phyloP scores from a whole-genome alignment of 2,113 vertebrate genomes.

The Hylia prasina region DNA sequence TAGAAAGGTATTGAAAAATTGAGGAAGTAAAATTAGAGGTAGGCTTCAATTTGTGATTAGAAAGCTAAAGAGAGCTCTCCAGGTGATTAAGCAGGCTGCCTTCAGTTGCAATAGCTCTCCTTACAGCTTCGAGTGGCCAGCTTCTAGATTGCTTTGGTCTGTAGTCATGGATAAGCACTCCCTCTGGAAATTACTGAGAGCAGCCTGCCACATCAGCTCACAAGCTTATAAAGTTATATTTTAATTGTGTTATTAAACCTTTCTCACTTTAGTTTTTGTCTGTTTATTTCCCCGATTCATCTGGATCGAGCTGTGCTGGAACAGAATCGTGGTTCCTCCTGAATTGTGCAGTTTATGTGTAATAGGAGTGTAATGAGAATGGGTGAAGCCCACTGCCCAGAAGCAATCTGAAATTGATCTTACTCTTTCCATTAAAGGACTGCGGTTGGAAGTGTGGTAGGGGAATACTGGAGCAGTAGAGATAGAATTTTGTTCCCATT shows the following conservation, averaged over 20 bases:
- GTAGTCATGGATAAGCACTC: conserved; percentile 26
- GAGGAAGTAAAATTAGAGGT: conserved; percentile 31
- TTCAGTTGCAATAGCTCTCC: not conserved
- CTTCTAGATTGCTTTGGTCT: conserved; percentile 35
- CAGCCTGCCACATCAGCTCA: conserved; percentile 6
- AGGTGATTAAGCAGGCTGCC: not conserved
- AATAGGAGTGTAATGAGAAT: not conserved
- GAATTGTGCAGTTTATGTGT: not conserved
- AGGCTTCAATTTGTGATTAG: conserved; percentile 46
- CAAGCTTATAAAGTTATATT: conserved; percentile 23
- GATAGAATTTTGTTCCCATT: not conserved
- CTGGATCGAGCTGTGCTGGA: conserved; percentile 3
- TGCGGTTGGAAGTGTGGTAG: not conserved
- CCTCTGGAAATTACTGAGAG: conserved; percentile 55
- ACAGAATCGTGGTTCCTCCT: not conserved
- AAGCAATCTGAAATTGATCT: not conserved
- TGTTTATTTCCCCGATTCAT: not conserved
- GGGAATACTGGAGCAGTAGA: not conserved
- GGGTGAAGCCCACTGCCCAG: not conserved
- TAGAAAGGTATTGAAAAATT: not conserved
- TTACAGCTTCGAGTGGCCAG: not conserved
- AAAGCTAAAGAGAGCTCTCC: conserved; percentile 32
- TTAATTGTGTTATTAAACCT: conserved; percentile 40
- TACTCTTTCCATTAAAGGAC: not conserved
- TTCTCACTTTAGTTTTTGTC: not conserved